A percentile compares a stretch with the other conserved stretches of the same genome.
These are phyloP conservation scores for Platyura marginata DNA, from an alignment of 1,140 invertebrate species.

Conservation along the genomic window DNA sequence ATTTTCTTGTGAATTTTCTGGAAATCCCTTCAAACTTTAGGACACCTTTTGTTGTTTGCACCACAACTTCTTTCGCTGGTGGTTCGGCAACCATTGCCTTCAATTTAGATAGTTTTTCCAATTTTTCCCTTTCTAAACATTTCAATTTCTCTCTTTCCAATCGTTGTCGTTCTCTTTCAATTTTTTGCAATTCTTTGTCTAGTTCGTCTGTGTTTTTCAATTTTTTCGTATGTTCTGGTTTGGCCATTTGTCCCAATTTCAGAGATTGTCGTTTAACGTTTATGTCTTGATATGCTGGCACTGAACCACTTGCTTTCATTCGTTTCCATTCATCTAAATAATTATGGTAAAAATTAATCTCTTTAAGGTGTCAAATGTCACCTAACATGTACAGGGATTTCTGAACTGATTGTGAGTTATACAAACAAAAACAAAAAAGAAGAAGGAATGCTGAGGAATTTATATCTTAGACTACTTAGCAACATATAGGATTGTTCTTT, in stretches of 20 bases:
- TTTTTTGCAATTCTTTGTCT: conserved; percentile 30
- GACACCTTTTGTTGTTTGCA: conserved; percentile 61
- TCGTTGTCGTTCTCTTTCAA: neutral
- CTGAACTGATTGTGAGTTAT: no score
- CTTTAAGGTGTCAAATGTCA: conserved; percentile 2
- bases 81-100: conserved; percentile 32
- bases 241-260: neutral
- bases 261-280: conserved; percentile 13
- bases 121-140: conserved; percentile 35
- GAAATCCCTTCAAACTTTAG: conserved; percentile 73
- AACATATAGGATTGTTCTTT: neutral
- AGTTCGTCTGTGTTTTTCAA: conserved; percentile 6
- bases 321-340: conserved; percentile 42
- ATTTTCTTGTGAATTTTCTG: conserved; percentile 68
- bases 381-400: no score
- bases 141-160: conserved; percentile 39
- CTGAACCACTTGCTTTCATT: conserved; percentile 34
- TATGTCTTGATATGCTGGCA: conserved; percentile 25
- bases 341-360: no score
- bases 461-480: no score
- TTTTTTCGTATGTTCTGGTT: conserved; percentile 6
- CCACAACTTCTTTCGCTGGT: conserved; percentile 48
- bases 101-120: conserved; percentile 39
- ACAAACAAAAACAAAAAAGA: no score
- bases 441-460: no score